Base-by-base conservation (phyloP, 2,888 invertebrate species). In the Lumbricus terrestris region DNA sequence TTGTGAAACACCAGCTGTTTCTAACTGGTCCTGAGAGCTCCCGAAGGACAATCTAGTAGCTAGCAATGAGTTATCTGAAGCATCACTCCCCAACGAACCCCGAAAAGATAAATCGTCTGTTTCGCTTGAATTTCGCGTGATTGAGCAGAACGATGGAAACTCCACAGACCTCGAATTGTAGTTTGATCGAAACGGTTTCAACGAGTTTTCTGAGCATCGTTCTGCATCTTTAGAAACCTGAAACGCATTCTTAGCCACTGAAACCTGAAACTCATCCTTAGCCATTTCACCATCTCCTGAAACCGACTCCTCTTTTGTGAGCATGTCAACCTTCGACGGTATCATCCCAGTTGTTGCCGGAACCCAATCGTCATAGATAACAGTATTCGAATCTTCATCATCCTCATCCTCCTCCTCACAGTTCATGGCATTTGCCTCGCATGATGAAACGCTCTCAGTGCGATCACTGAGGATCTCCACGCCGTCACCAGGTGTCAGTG, bases 51-150 rank as follows among this genome's bases (percentile, higher is more conserved):
- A 8, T 69, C 69, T 69, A n/a, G 69, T n/a, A 69, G 69, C 29
- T 69, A n/a, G n/a, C 29, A n/a, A 69, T n/a, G 69, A 69, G 23
- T 47, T 23, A 69, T 8, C 29, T 11, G n/a, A 69, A 5, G 69
- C 69, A n/a, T 69, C 69, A n/a, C 13, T 29, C 35, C 35, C 34
- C 18, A 85, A 5, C 13, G 37, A 34, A 85, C 37, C 37, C 34
- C 37, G 35, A 33, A 85, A 34, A 8, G 85, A 85, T 34, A 35
- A 15, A 6, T 85, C 89, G 20, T 90, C 90, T 29, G 69, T 83
- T 34, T 89, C 90, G 34, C 88, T 89, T 11, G 47, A 37, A 47
- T 6, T 18, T 89, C 88, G 47, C 37, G 40, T 69, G 89, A 90
- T 37, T 29, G 82, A 33, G 34, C 89, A 89, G 18, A 89, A 69